These are phyloP conservation scores for Baronia brevicornis DNA, from an alignment of 2,888 invertebrate genomes.

Conservation along the genomic window DNA sequence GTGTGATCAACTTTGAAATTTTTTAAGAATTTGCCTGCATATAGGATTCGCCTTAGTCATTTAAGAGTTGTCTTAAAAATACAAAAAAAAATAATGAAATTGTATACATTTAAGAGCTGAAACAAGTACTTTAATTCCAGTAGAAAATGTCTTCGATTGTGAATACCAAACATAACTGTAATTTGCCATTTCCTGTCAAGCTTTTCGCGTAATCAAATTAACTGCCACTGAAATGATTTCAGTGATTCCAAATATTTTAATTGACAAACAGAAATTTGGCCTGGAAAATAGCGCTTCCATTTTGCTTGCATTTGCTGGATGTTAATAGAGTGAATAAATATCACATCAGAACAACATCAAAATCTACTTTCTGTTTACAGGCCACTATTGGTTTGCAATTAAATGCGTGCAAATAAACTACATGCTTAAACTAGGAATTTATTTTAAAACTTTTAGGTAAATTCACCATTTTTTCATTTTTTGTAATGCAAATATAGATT, in stretches of 20 bases:
- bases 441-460: too few species aligned
- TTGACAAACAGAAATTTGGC: conserved; percentile 69
- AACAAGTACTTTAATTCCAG: conserved; percentile 13
- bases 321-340: conserved; percentile 66
- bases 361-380: conserved; percentile 32
- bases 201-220: conserved; percentile 56
- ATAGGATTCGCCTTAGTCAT: too few species aligned
- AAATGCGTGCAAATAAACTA: too few species aligned
- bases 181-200: conserved; percentile 41
- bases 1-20: too few species aligned
- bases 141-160: conserved; percentile 16
- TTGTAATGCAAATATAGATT: too few species aligned
- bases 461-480: too few species aligned
- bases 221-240: conserved; percentile 64
- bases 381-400: too few species aligned
- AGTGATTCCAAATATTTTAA: conserved; percentile 70
- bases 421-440: too few species aligned
- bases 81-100: too few species aligned
- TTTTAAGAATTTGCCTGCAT: too few species aligned
- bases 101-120: too few species aligned
- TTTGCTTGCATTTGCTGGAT: conserved; percentile 63
- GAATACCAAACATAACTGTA: conserved; percentile 31
- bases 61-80: too few species aligned
- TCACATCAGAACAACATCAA: conserved; percentile 46
- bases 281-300: conserved; percentile 63